A percentile compares a stretch with the other conserved stretches of the same genome.
Conservation (phyloP, 2,113 vertebrate genomes). For the Furnarius figulus region DNA sequence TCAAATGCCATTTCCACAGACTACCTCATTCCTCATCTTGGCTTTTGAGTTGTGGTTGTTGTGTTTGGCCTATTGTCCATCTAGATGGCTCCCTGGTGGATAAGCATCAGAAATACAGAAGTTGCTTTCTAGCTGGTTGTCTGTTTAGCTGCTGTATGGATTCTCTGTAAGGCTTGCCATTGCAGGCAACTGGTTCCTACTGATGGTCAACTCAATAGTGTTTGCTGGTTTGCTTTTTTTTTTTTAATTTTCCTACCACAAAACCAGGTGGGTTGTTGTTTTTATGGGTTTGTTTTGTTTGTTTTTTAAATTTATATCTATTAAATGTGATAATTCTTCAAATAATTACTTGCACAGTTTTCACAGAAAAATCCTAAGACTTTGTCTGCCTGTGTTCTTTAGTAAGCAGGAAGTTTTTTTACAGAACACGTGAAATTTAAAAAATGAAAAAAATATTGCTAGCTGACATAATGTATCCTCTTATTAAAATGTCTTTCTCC, state of each 20-base stretch:
- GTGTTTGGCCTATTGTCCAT: neutral
- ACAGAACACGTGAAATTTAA: neutral
- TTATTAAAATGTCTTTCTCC: neutral
- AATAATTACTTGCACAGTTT: neutral
- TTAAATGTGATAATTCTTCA: neutral
- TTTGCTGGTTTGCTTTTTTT: accelerated
- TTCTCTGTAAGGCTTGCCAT: neutral
- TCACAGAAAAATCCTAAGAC: neutral
- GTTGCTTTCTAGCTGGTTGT: neutral
- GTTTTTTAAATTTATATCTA: neutral
- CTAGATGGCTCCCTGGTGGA: neutral
- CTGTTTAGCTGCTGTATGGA: neutral
- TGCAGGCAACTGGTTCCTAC: neutral
- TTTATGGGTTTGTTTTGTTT: neutral
- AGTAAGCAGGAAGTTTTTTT: neutral
- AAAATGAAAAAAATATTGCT: neutral
- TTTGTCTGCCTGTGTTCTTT: neutral
- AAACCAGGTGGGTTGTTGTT: neutral
- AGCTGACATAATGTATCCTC: neutral
- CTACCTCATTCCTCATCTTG: neutral
- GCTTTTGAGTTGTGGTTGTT: neutral
- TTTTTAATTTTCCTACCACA: neutral
- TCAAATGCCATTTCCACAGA: neutral
- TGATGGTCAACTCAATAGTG: neutral
- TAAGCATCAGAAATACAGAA: neutral